Percentiles rank a stretch among this genome's conserved stretches.
Conservation (phyloP, 2,797 vertebrate species). For the Malurus leucopterus region DNA sequence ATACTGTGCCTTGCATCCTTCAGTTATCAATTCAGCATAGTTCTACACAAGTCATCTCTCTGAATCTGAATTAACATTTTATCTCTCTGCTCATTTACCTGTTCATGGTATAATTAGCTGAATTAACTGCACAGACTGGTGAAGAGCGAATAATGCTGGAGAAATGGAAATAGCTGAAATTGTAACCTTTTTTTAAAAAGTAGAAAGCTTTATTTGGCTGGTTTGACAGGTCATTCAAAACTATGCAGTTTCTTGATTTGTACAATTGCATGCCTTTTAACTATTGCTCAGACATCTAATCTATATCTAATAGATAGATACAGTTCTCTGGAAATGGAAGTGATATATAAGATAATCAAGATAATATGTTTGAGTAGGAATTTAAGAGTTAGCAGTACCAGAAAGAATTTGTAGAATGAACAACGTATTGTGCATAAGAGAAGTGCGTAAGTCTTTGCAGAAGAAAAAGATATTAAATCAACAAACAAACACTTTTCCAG, state of each 20-base stretch:
- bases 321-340: background rate
- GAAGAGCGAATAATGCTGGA: background rate
- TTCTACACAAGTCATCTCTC: constrained; percentile 5
- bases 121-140: background rate
- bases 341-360: background rate
- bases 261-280: background rate
- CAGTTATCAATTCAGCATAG: background rate
- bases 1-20: background rate
- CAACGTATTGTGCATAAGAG: background rate
- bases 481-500: background rate
- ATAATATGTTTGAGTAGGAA: background rate
- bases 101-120: background rate
- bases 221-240: background rate
- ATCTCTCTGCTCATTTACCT: constrained; percentile 18
- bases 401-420: background rate
- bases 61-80: constrained; percentile 34
- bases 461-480: background rate
- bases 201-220: background rate
- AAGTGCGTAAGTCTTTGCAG: background rate
- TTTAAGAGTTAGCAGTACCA: background rate
- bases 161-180: background rate
- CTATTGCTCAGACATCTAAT: background rate
- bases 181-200: background rate
- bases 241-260: background rate
- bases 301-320: background rate